phyloP scores from a whole-genome alignment of 2,888 invertebrate genomes.

The Limnephilus marmoratus region DNA sequence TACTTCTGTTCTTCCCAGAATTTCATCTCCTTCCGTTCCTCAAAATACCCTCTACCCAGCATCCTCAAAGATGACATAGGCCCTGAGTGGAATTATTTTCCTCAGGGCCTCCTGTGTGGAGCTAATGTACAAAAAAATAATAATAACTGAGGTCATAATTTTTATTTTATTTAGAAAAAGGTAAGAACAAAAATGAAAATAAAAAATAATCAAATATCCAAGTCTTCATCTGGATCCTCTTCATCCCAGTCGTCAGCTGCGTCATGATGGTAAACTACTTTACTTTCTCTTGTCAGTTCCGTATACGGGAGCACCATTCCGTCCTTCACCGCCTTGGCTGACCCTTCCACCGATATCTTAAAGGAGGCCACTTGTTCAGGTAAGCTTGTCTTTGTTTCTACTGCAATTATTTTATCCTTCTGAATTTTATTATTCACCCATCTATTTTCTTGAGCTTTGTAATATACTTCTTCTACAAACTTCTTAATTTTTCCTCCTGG shows the following conservation, averaged over 20 bases:
- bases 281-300: constrained; percentile 77
- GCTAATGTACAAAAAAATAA: not conserved
- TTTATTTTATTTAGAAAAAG: not conserved
- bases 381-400: constrained; percentile 70
- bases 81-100: no score
- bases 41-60: no score
- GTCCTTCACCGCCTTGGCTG: constrained; percentile 79
- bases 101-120: no score
- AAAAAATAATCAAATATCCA: constrained; percentile 78
- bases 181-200: not conserved
- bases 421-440: constrained; percentile 70
- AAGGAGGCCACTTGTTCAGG: constrained; percentile 78
- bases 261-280: constrained; percentile 87
- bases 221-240: constrained; percentile 92
- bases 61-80: no score
- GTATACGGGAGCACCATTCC: constrained; percentile 81
- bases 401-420: constrained; percentile 68
- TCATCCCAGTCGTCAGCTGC: constrained; percentile 90
- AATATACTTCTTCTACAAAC: constrained; percentile 72
- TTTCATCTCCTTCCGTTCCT: no score
- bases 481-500: constrained; percentile 75
- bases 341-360: constrained; percentile 80
- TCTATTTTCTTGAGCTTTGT: constrained; percentile 70
- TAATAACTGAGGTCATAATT: not conserved
- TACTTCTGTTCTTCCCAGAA: no score